Conservation (phyloP, 2,797 vertebrate genomes). For the Semaprochilodus insignis region DNA sequence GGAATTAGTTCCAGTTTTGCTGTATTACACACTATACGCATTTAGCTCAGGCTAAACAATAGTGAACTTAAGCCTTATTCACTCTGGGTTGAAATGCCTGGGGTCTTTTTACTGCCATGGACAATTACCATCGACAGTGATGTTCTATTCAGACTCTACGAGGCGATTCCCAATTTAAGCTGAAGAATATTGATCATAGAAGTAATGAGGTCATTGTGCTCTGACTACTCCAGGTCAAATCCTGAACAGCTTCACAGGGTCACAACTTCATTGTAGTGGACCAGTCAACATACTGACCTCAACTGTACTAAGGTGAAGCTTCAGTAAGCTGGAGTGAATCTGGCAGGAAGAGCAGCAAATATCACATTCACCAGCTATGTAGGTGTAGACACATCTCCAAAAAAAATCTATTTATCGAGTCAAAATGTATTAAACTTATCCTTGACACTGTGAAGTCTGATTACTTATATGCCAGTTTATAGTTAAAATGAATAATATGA, state of each 20-base stretch:
- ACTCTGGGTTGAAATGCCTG: background rate
- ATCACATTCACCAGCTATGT: background rate
- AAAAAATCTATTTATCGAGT: too few relatives aligned
- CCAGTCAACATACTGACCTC: background rate
- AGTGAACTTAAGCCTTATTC: background rate
- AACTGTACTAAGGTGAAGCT: background rate
- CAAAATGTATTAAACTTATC: too few relatives aligned
- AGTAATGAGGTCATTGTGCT: background rate
- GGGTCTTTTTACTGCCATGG: conserved; percentile 1
- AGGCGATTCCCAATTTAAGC: background rate
- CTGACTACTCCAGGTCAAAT: background rate
- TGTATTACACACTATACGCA: background rate
- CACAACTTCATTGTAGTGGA: background rate
- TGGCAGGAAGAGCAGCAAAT: background rate
- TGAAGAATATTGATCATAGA: background rate
- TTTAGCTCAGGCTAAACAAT: background rate
- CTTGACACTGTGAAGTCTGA: too few relatives aligned
- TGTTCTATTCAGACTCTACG: conserved; percentile 1
- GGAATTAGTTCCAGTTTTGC: background rate
- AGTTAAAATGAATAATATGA: too few relatives aligned
- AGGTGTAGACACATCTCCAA: background rate
- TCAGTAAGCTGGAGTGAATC: background rate
- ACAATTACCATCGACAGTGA: background rate
- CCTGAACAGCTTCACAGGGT: background rate
- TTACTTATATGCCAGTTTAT: too few relatives aligned